Conservation (phyloP, 2,888 invertebrate species). For the Listrodromus nycthemerus region DNA sequence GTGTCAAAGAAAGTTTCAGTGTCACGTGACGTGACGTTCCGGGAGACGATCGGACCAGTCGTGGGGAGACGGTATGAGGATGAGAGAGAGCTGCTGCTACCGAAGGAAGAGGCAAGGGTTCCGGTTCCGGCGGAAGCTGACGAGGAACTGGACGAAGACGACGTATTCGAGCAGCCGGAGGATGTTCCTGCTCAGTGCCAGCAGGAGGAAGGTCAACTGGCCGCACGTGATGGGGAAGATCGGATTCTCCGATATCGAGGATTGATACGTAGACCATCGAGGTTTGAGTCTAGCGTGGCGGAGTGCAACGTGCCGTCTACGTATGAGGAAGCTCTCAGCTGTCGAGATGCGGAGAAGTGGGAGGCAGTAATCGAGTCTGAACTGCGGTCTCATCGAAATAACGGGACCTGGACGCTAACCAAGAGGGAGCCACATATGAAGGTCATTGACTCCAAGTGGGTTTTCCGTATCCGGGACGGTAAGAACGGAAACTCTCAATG, state of each 20-base stretch:
- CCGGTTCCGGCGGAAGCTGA: neutral
- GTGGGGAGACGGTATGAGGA: neutral
- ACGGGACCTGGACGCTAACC: slow-evolving; percentile 64
- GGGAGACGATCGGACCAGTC: neutral
- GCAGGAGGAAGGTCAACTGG: neutral
- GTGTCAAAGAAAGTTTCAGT: neutral
- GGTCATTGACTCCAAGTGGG: slow-evolving; percentile 68
- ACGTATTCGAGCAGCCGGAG: neutral
- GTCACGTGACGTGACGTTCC: neutral
- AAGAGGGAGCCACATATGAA: slow-evolving; percentile 7
- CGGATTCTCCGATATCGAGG: neutral
- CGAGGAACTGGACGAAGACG: neutral
- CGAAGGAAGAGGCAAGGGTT: neutral
- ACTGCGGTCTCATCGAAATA: slow-evolving; percentile 48
- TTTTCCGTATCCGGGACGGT: slow-evolving; percentile 52
- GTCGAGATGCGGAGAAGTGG: slow-evolving; percentile 50
- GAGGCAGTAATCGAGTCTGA: slow-evolving; percentile 57
- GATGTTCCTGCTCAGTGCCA: neutral
- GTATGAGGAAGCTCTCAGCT: slow-evolving; percentile 51
- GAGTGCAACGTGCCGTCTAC: slow-evolving; percentile 30
- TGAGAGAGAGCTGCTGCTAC: neutral
- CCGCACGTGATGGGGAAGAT: neutral
- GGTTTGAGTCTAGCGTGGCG: slow-evolving; percentile 60
- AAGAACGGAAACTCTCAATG: too few relatives aligned
- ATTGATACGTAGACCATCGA: slow-evolving; percentile 27